These are phyloP conservation scores for Botia almorhae DNA, from an alignment of 2,797 vertebrate genomes.

Conservation along the genomic window DNA sequence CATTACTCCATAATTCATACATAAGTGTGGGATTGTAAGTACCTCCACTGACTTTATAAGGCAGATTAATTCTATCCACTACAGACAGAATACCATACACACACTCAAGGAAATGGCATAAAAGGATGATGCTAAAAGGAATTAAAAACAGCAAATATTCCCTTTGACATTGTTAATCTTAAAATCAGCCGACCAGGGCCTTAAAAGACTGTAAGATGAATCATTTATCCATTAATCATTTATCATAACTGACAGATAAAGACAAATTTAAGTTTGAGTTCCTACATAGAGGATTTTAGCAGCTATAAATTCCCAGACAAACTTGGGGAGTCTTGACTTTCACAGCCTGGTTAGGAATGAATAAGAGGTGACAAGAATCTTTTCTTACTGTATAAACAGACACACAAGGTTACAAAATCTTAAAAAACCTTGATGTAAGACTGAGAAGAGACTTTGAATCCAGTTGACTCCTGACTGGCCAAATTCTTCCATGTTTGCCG, in stretches of 20 bases:
- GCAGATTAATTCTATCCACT: slow-evolving; percentile 72
- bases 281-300: slow-evolving; percentile 68
- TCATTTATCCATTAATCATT: not conserved
- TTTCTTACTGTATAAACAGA: slow-evolving; percentile 25
- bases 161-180: slow-evolving; percentile 59
- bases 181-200: slow-evolving; percentile 47
- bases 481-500: slow-evolving; percentile 50
- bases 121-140: slow-evolving; percentile 32
- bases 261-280: slow-evolving; percentile 57
- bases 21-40: slow-evolving; percentile 67
- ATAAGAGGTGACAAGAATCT: slow-evolving; percentile 21
- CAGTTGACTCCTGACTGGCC: slow-evolving; percentile 29
- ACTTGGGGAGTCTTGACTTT: slow-evolving; percentile 43
- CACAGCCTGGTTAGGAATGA: slow-evolving; percentile 44
- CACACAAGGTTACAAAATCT: slow-evolving; percentile 35
- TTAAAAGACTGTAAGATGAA: slow-evolving; percentile 46
- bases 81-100: slow-evolving; percentile 65
- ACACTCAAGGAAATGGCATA: slow-evolving; percentile 33
- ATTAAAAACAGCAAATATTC: slow-evolving; percentile 51
- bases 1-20: slow-evolving; percentile 76
- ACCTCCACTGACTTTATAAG: slow-evolving; percentile 77
- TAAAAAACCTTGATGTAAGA: slow-evolving; percentile 43
- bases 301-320: slow-evolving; percentile 77
- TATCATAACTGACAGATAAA: slow-evolving; percentile 63
- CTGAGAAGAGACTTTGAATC: slow-evolving; percentile 34